A percentile compares a stretch with the other conserved stretches of the same genome.
Evolutionary conservation across 2,888 invertebrate species (phyloP).

Genomic region (Parochlus steinenii): DNA sequence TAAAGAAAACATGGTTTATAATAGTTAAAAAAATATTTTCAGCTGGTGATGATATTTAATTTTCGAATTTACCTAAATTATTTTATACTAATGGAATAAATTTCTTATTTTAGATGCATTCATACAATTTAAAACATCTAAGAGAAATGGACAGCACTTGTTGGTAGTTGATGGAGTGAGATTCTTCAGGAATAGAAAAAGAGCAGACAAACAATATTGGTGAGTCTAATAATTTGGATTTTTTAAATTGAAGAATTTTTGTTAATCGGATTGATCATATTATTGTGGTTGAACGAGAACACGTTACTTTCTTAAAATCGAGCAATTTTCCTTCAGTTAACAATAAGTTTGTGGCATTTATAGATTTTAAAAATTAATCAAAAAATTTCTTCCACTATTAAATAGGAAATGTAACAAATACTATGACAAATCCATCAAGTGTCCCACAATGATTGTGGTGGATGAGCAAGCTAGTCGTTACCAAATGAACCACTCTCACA

Average conservation of each 20-base stretch:
- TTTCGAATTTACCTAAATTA: no score
- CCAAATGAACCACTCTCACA: conserved; percentile 27
- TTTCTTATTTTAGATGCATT: not conserved
- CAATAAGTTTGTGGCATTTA: no score
- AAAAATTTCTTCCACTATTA: no score
- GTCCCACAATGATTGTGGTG: conserved; percentile 30
- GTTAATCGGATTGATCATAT: no score
- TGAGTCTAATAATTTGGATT: conserved; percentile 17
- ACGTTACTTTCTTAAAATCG: no score
- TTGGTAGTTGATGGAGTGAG: conserved; percentile 30
- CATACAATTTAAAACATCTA: conserved; percentile 28
- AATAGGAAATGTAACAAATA: conserved; percentile 32
- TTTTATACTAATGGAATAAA: not conserved
- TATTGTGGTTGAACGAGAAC: no score
- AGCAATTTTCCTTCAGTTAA: no score
- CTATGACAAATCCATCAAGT: conserved; percentile 30
- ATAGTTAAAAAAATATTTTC: no score
- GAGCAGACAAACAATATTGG: conserved; percentile 29
- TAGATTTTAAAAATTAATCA: not conserved
- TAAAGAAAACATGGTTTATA: no score
- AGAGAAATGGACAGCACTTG: conserved; percentile 30
- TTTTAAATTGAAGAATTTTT: no score
- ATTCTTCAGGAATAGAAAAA: conserved; percentile 30
- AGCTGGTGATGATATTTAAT: no score
- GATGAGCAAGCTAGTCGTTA: conserved; percentile 26